phyloP scores from a whole-genome alignment of 2,113 vertebrate species.

The Platichthys stellatus region DNA sequence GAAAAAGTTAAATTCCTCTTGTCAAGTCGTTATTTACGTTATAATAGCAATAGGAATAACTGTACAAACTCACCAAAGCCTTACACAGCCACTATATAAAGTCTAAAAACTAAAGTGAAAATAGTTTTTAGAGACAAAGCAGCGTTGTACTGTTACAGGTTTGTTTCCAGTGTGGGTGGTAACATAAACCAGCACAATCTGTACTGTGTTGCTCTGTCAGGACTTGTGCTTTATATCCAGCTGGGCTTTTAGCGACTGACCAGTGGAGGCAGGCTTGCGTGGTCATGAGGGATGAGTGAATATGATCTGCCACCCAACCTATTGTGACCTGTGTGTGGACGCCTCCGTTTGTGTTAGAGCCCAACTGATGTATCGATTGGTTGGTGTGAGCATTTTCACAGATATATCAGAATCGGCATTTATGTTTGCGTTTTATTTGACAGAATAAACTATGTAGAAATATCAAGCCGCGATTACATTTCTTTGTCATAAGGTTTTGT shows the following conservation, averaged over 20 bases:
- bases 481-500: too few species aligned
- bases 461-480: too few species aligned
- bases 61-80: too few species aligned
- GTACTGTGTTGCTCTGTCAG: background rate
- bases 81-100: too few species aligned
- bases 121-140: background rate
- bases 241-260: conserved; percentile 12
- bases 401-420: too few species aligned
- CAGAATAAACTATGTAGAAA: too few species aligned
- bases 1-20: too few species aligned
- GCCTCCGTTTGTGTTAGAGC: background rate
- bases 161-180: background rate
- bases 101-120: background rate
- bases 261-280: conserved; percentile 9
- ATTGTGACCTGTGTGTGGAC: background rate
- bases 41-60: too few species aligned
- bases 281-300: conserved; percentile 6
- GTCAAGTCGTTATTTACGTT: too few species aligned
- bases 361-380: too few species aligned
- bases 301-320: conserved; percentile 1
- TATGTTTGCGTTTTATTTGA: too few species aligned
- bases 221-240: conserved; percentile 2
- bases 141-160: background rate
- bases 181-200: background rate
- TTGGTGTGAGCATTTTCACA: too few species aligned